Evolutionary conservation across 2,113 vertebrate genomes (phyloP).

Genomic region (Leptosomus discolor): DNA sequence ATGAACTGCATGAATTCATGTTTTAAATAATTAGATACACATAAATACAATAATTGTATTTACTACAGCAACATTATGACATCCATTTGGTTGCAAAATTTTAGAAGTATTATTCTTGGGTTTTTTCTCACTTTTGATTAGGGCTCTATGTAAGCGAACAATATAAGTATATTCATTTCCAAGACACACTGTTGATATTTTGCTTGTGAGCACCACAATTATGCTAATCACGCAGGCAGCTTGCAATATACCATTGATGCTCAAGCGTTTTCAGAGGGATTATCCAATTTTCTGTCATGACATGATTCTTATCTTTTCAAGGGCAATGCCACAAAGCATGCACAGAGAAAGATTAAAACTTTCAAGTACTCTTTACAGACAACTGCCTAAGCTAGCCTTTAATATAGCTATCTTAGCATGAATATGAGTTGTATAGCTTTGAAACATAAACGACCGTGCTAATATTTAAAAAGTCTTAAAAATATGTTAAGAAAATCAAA

Average conservation of each 20-base stretch:
- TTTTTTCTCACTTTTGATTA: constrained; percentile 72
- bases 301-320: constrained; percentile 93
- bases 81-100: constrained; percentile 74
- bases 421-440: constrained; percentile 84
- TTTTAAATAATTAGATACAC: constrained; percentile 72
- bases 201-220: constrained; percentile 66
- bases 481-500: constrained; percentile 15
- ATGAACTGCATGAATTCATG: constrained; percentile 69
- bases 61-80: constrained; percentile 75
- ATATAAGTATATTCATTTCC: constrained; percentile 66
- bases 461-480: background rate
- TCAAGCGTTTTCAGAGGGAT: constrained; percentile 60
- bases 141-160: constrained; percentile 67
- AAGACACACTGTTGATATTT: constrained; percentile 64
- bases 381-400: constrained; percentile 88
- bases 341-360: constrained; percentile 88
- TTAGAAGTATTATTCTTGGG: constrained; percentile 59
- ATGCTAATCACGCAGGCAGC: constrained; percentile 64
- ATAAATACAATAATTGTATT: constrained; percentile 75
- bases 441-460: background rate
- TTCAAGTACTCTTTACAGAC: constrained; percentile 80
- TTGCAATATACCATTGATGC: constrained; percentile 62
- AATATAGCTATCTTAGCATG: constrained; percentile 93
- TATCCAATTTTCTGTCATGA: constrained; percentile 72
- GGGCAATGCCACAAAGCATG: constrained; percentile 90